Base-by-base conservation (phyloP, 2,113 vertebrate species). In the Cynoglossus semilaevis region DNA sequence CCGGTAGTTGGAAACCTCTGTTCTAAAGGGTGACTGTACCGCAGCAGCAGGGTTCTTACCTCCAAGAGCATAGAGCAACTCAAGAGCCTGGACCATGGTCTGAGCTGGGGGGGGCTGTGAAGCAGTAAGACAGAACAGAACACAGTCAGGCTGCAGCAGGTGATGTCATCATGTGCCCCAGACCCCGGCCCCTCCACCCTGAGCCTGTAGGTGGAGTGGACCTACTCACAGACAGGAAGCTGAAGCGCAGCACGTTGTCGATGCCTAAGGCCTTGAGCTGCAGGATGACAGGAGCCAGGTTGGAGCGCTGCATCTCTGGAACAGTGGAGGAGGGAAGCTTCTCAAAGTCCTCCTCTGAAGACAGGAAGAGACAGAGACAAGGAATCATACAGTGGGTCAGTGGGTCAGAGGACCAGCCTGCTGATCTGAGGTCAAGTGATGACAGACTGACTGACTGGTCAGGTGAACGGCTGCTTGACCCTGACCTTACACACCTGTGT, bases 221-320 rank as follows among this genome's bases (percentile, higher is more conserved):
- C 50, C 14, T 16, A 89, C 96, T 93, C 78, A 99, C 96, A 13
- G 97, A 97, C 5, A 99, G 94, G 83, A 99, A 99, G 85, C 91
- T 93, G 88, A 99, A 99, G 36, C 97, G 93, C 84, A 99, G 95
- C 74, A 98, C 96, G 0, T 97, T 99, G 90, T 99, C 95, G 0
- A 99, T 96, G 9, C 97, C 97, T 61, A 99, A 79, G 2, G 97
- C 96, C 87, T 99, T 99, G 72, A 99, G 94, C 91, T 99, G 97
- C 68, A 99, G 87, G 84, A 99, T 93, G 81, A 99, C 96, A 0
- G 97, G 96, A 0, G 96, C 93, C 69, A 99, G 87, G 85, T 98
- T 98, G 53, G 94, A 94, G 67, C 97, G 94, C 86, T 98, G 97
- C 96, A 99, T 99, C 91, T 99, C 97, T 0, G 97, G 96, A 22